Conservation (phyloP, 2,888 invertebrate species). For the Hemistola chrysoprasaria region DNA sequence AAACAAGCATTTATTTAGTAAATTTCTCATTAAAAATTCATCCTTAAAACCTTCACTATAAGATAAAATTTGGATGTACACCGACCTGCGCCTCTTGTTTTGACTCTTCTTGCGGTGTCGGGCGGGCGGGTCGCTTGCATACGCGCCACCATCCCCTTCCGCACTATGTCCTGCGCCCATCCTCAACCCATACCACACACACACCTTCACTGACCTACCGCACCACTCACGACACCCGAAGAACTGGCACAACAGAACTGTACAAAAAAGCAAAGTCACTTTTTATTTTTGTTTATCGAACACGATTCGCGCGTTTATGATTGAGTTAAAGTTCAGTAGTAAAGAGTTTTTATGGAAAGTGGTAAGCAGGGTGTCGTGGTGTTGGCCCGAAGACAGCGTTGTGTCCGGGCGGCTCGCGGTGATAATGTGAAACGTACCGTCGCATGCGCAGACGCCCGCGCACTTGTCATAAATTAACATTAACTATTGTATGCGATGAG, state of each 20-base stretch:
- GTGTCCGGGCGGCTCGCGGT: conserved; percentile 63
- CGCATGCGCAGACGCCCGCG: conserved; percentile 59
- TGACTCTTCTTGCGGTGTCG: conserved; percentile 63
- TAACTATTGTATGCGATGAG: conserved; percentile 59
- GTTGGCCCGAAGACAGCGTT: conserved; percentile 54
- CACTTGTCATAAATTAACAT: conserved; percentile 60
- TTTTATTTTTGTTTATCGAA: neutral
- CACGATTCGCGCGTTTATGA: conserved; percentile 7
- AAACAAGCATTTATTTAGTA: too few species aligned
- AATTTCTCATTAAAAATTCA: conserved; percentile 1
- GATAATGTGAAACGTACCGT: conserved; percentile 77
- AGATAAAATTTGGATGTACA: conserved; percentile 5
- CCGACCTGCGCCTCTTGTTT: conserved; percentile 74
- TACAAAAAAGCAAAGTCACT: conserved; percentile 10
- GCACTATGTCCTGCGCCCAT: conserved; percentile 80
- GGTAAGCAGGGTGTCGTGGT: conserved; percentile 53
- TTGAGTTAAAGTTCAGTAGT: conserved; percentile 8
- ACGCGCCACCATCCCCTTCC: conserved; percentile 73
- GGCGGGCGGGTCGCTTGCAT: conserved; percentile 76
- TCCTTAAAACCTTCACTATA: neutral
- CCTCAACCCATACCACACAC: conserved; percentile 72
- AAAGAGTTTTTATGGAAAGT: conserved; percentile 16
- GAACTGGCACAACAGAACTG: conserved; percentile 15
- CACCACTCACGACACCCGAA: conserved; percentile 57
- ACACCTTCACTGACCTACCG: conserved; percentile 70